Base-by-base conservation (phyloP, 2,797 vertebrate genomes). In the Hippocampus kuda region DNA sequence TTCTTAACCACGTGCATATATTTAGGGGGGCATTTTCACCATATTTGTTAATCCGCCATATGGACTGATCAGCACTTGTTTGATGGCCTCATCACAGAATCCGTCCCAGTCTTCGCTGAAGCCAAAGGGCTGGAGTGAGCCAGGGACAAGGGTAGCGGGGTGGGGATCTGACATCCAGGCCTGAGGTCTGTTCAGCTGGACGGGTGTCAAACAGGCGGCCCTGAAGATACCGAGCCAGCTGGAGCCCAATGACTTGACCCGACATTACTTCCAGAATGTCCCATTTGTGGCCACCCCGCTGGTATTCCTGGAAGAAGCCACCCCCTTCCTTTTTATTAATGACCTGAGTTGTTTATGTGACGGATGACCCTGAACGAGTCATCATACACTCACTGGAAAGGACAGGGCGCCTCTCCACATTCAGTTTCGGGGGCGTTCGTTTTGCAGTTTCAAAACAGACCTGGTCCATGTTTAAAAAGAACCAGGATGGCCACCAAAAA, bases 291-390 rank as follows among this genome's bases (percentile, higher is more conserved):
- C 26, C 27, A 61, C 30, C 59, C 27, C 38, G 59, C 30, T 65
- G 63, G 24, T 5, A 26, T 48, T 48, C 63, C 63, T 48, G 63
- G 42, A 59, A 75, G 44, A 59, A 65, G 69, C 66, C 42, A 48
- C 4, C 34, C 34, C 34, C 26, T 34, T 18, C 30, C 62, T 84
- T 53, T 63, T 75, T 69, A 78, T 20, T 41, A 68, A 46, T 56
- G 48, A 48, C 4, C n/a, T 26, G 42, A 46, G 15, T 65, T 65
- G 59, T 34, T 61, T 18, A 38, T 61, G 59, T 38, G 59, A 15
- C 7, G 59, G 49, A 72, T 79, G 79, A 75, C 79, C 79, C 76
- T 63, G 64, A 66, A 81, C 79, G 82, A 84, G 81, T 67, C 81
- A 86, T 60, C 57, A 60, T 34, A 34, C 27, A 30, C 57, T 54